Percentiles rank a stretch among this genome's conserved stretches.
These are phyloP conservation scores for Esox niger DNA, from an alignment of 2,113 vertebrate genomes.

Conservation along the genomic window DNA sequence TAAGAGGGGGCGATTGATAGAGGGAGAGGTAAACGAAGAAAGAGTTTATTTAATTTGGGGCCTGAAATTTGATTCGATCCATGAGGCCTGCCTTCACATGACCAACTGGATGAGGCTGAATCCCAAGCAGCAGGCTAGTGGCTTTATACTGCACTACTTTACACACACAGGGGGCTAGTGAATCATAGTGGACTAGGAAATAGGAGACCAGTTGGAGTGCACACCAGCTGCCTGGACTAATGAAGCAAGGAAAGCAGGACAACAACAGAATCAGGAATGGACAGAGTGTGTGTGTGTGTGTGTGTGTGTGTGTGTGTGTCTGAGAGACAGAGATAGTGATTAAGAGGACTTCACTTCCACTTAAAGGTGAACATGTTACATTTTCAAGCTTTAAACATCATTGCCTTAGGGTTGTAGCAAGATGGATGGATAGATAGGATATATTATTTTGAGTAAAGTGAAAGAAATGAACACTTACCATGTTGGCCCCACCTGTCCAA, in stretches of 20 bases:
- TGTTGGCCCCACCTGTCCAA: slow-evolving; percentile 12
- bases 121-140: not conserved
- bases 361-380: too few relatives aligned
- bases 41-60: not conserved
- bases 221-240: not conserved
- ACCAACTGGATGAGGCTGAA: not conserved
- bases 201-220: too few relatives aligned
- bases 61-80: slow-evolving; percentile 3
- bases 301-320: not conserved
- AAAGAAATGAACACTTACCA: slow-evolving; percentile 1
- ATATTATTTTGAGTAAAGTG: not conserved
- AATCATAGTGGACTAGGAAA: not conserved
- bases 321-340: not conserved
- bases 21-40: not conserved
- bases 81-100: not conserved
- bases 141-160: not conserved
- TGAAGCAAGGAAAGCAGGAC: not conserved
- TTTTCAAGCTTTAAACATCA: too few relatives aligned
- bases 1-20: not conserved
- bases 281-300: slow-evolving; percentile 1
- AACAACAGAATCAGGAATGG: not conserved
- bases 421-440: not conserved
- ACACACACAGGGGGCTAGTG: not conserved
- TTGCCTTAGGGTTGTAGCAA: too few relatives aligned
- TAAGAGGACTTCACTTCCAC: not conserved